Percentiles rank a stretch among this genome's conserved stretches.
Evolutionary conservation across 2,888 invertebrate species (phyloP).

Genomic region (Standfussiana lucernea): DNA sequence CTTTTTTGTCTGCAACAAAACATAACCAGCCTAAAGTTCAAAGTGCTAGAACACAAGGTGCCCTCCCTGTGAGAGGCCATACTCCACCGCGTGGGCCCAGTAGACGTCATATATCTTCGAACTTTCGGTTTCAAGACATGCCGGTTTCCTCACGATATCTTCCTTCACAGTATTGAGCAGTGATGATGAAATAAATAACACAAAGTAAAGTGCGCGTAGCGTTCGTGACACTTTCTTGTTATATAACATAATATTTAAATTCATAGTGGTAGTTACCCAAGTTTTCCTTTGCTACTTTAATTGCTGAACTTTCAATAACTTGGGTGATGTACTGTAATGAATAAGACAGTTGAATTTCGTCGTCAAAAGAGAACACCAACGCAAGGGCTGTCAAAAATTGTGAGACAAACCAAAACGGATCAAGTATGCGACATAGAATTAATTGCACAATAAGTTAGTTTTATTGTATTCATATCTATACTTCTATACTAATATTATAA

Average conservation of each 20-base stretch:
- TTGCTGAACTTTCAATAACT: conserved; percentile 47
- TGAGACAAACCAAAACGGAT: no score
- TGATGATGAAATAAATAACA: neutral
- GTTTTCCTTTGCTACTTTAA: conserved; percentile 60
- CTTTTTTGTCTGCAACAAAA: neutral
- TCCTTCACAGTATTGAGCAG: neutral
- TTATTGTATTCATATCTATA: no score
- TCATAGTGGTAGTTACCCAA: conserved; percentile 68
- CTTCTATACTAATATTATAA: no score
- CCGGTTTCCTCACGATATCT: neutral
- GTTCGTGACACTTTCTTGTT: neutral
- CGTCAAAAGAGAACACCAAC: neutral
- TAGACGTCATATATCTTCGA: neutral
- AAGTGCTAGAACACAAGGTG: neutral
- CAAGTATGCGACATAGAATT: neutral
- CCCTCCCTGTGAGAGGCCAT: neutral
- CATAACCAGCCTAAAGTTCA: neutral
- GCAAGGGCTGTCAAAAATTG: neutral
- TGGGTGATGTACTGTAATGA: conserved; percentile 73
- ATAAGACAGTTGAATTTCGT: neutral
- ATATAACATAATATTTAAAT: neutral
- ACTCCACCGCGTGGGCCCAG: neutral
- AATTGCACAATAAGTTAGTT: neutral
- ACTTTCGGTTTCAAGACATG: neutral
- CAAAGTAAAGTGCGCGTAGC: neutral